Base-by-base conservation (phyloP, 2,888 invertebrate genomes). In the Megalurothrips usitatus region DNA sequence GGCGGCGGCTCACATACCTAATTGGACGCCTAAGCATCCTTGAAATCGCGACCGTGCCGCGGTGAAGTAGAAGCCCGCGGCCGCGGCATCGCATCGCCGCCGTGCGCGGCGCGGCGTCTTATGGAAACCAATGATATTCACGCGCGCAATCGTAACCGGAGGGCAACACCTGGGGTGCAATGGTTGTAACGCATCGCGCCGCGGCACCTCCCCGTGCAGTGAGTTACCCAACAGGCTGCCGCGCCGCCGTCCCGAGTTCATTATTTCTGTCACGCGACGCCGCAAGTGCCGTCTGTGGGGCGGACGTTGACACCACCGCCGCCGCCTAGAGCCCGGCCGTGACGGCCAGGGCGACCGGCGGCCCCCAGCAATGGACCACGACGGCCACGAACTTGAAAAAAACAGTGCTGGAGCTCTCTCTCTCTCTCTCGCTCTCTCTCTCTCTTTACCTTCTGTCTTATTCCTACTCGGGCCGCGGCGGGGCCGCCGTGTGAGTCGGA, bases 321-420 rank as follows among this genome's bases (percentile, higher is more conserved):
- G 11, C 58, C 58, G 17, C 58, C 58, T 58, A 10, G 58, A 3
- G 52, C 6, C 58, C 58, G 58, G 58, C 58, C 58, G 58, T 58
- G 58, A 58, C 58, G n/a, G 58, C n/a, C 17, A 0, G 0, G 14
- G 11, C 14, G 14, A 10, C 17, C 58, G 14, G 58, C 17, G 58
- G n/a, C 34, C 34, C 34, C n/a, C 52, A 52, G 58, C n/a, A 19
- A 6, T 6, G 19, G 11, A 17, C 58, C 17, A 19, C 58, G 19
- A n/a, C n/a, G 58, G n/a, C 58, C 58, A 58, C 58, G 58, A 58
- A 58, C 58, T 58, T 58, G 58, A 58, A 58, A 58, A 58, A n/a
- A 52, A 17, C 12, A 52, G 34, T 43, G 34, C 34, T 43, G 34
- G 3, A 2, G 2, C 6, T 43, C 2, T 43, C 6, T 43, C 34